Percentiles rank a stretch among this genome's conserved stretches.
Evolutionary conservation across 2,888 invertebrate genomes (phyloP).

Genomic region (Patella pellucida): DNA sequence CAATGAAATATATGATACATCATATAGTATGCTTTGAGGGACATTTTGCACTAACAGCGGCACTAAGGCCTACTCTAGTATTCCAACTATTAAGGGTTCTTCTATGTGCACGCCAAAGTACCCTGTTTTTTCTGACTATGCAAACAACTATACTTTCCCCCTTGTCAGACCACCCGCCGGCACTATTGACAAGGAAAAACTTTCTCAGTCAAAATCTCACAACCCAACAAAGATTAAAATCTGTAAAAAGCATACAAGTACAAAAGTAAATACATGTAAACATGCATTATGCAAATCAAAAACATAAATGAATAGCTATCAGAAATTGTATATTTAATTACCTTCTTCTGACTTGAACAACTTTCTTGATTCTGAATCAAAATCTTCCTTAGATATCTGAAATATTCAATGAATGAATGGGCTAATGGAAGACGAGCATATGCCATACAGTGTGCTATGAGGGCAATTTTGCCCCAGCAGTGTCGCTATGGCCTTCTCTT

Average conservation of each 20-base stretch:
- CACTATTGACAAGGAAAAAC: no score
- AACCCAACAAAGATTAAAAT: no score
- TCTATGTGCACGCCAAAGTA: no score
- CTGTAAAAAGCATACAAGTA: no score
- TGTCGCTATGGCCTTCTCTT: no score
- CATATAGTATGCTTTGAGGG: not conserved
- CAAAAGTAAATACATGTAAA: no score
- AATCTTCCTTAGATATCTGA: constrained; percentile 85
- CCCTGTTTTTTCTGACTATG: not conserved
- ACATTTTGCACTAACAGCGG: not conserved
- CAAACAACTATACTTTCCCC: not conserved
- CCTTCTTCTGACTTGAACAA: constrained; percentile 78
- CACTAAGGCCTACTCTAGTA: no score
- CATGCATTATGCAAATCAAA: not conserved
- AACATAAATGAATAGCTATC: constrained; percentile 13
- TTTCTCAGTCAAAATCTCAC: no score
- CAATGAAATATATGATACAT: not conserved
- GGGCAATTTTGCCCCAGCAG: no score
- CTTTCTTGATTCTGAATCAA: constrained; percentile 84
- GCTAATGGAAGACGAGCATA: no score
- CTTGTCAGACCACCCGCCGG: not conserved
- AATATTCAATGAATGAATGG: constrained; percentile 33
- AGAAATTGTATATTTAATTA: constrained; percentile 26
- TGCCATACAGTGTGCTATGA: no score
- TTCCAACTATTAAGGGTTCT: no score